Evolutionary conservation across 2,888 invertebrate species (phyloP).

Genomic region (Drosophila merina): DNA sequence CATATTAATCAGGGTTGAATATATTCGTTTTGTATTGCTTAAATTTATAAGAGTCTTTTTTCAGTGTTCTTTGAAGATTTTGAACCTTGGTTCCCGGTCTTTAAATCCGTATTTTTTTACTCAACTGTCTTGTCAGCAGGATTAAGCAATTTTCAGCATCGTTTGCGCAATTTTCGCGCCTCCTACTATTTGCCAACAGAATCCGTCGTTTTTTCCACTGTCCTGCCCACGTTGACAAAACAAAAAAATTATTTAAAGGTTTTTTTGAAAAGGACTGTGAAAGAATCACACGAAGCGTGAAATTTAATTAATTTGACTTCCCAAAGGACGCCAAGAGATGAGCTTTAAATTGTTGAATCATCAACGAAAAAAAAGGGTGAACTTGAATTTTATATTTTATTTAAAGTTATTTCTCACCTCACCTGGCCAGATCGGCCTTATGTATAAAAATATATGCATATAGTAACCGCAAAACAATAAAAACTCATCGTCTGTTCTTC

Average conservation of each 20-base stretch:
- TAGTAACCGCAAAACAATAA: constrained; percentile 63
- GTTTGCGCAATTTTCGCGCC: constrained; percentile 65
- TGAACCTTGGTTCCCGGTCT: background rate
- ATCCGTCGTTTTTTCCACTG: background rate
- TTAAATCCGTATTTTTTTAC: constrained; percentile 47
- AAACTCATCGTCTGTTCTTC: constrained; percentile 35
- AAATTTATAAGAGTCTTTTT: background rate
- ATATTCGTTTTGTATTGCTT: background rate
- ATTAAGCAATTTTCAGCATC: constrained; percentile 78
- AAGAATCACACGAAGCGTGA: constrained; percentile 60
- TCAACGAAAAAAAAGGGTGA: constrained; percentile 4
- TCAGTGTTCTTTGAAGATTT: background rate
- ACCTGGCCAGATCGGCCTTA: background rate
- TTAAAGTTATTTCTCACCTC: background rate
- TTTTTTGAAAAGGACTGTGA: constrained; percentile 4
- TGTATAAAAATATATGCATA: background rate
- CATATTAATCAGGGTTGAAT: background rate
- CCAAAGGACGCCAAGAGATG: constrained; percentile 14
- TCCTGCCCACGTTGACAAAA: constrained; percentile 66
- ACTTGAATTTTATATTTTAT: constrained; percentile 3
- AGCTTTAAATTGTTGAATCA: constrained; percentile 32
- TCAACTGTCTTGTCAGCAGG: constrained; percentile 75
- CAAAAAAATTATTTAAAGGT: constrained; percentile 17
- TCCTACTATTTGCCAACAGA: constrained; percentile 34
- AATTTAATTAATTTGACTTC: constrained; percentile 73